A percentile compares a stretch with the other conserved stretches of the same genome.
Evolutionary conservation across 2,113 vertebrate genomes (phyloP).

Genomic region (Sinocyclocheilus maitianheensis): DNA sequence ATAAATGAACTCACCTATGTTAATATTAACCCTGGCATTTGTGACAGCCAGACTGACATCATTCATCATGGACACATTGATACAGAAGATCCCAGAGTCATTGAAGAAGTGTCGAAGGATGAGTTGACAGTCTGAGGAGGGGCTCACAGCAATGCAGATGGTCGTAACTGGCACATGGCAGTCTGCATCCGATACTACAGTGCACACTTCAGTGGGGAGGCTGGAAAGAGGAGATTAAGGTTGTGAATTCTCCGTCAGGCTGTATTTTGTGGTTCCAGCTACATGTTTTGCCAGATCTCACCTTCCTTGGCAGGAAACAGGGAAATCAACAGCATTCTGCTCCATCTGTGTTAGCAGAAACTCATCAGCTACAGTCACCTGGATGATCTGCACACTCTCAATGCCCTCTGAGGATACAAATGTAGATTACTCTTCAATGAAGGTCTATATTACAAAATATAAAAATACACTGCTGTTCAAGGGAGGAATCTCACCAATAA

Average conservation of each 20-base stretch:
- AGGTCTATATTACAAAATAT: too few species aligned
- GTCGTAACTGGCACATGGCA: constrained; percentile 79
- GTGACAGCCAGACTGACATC: constrained; percentile 83
- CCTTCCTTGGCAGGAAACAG: constrained; percentile 89
- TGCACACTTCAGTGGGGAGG: constrained; percentile 86
- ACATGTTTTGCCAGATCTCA: constrained; percentile 58
- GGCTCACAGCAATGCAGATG: constrained; percentile 77
- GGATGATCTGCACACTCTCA: constrained; percentile 85
- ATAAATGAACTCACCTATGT: constrained; percentile 64
- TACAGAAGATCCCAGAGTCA: constrained; percentile 85
- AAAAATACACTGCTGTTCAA: background rate
- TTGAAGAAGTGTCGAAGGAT: constrained; percentile 85
- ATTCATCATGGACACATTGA: constrained; percentile 90
- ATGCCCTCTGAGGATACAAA: constrained; percentile 81
- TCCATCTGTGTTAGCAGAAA: constrained; percentile 59
- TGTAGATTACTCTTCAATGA: background rate
- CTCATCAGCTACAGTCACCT: constrained; percentile 73
- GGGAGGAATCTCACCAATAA: constrained; percentile 80
- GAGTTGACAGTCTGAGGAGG: constrained; percentile 80
- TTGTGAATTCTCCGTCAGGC: background rate
- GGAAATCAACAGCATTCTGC: constrained; percentile 83
- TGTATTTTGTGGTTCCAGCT: background rate
- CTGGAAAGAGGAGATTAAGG: constrained; percentile 59
- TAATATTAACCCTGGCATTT: constrained; percentile 82
- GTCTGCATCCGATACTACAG: constrained; percentile 82